Conservation (phyloP, 2,888 invertebrate genomes). For the Pollenia angustigena region DNA sequence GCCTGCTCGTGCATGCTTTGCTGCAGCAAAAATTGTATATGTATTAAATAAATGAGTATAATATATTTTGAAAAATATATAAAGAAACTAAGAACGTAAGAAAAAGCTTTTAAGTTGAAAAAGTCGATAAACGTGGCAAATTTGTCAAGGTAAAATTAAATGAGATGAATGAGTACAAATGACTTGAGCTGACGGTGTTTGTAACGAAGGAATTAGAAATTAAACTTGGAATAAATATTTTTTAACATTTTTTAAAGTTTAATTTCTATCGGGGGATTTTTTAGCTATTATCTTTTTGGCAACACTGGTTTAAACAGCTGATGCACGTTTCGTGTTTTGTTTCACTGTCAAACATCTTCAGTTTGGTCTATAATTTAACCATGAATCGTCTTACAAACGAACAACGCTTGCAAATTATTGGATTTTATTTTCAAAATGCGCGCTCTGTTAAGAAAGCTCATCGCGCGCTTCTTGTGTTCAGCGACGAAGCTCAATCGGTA, state of each 20-base stretch:
- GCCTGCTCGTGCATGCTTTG: constrained; percentile 17
- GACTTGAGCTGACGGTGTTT: neutral
- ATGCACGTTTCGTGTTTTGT: too few species aligned
- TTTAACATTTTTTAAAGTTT: neutral
- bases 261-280: too few species aligned
- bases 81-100: neutral
- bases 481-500: too few species aligned
- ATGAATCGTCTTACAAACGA: too few species aligned
- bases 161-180: constrained; percentile 1
- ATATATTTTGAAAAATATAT: constrained; percentile 2
- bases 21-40: constrained; percentile 11
- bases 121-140: constrained; percentile 42
- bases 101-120: neutral
- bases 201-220: neutral
- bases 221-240: neutral
- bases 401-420: too few species aligned
- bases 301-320: too few species aligned
- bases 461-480: too few species aligned
- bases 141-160: constrained; percentile 46
- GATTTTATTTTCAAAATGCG: too few species aligned
- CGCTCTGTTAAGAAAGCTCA: too few species aligned
- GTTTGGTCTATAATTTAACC: too few species aligned
- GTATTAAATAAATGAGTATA: constrained; percentile 26
- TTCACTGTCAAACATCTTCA: too few species aligned
- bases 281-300: too few species aligned